Evolutionary conservation across 2,113 vertebrate genomes (phyloP), one percentile per base, ranked within the genome.

Genomic region (Dinomys branickii): DNA sequence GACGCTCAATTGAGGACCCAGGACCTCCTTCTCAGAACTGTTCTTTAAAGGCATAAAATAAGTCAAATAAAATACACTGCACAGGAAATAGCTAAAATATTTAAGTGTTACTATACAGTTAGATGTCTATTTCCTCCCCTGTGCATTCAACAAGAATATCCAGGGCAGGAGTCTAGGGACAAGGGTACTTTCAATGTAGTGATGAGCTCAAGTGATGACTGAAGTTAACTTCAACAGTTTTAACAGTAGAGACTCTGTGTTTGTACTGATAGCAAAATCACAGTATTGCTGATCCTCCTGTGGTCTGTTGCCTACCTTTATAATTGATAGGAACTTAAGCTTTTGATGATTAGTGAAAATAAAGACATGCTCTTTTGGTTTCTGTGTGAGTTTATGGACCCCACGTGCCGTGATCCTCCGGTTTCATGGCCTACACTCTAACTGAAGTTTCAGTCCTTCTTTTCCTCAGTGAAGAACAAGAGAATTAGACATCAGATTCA

Each of bases 1-100:
- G 2, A 17, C 11, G 73, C 8, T 12, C 82, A 63, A 1, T 1
- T 11, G 52, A 82, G 13, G 6, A 5, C 4, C 2, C 17, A 13
- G 33, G 5, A 75, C 0, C 7, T n/a, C 28, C 9, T 81, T 85
- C 83, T 71, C 33, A 65, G 56, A 61, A 54, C 26, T 17, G 41
- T 30, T 14, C 5, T 71, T n/a, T 84, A 75, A 69, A 80, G 38
- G 14, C 6, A 59, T 20, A 56, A 44, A 92, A 71, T 52, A 81
- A 80, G n/a, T n/a, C n/a, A n/a, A 91, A 86, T 56, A 58, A 90
- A 84, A 75, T 69, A 44, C 12, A 82, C 7, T 38, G 26, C 16
- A 30, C 59, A 65, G 19, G 22, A 80, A 82, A 85, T 58, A 58
- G 30, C 20, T 47, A 80, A 89, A 85, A 61, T 38, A 61, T 50